phyloP scores from a whole-genome alignment of 2,888 invertebrate species.

The Caenorhabditis imperialis region DNA sequence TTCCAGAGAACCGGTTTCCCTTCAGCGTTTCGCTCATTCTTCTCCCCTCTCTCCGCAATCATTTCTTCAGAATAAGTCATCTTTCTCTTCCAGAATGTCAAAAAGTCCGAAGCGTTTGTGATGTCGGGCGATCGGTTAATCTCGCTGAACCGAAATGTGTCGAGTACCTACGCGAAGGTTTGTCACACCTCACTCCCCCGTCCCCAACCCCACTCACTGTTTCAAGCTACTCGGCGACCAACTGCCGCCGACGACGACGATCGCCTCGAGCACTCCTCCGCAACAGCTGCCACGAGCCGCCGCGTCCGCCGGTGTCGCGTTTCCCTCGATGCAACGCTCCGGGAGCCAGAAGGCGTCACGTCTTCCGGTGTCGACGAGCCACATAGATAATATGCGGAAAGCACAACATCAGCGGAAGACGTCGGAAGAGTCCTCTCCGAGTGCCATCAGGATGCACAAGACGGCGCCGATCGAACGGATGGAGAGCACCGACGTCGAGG shows the following conservation, averaged over 20 bases:
- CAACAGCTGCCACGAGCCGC: slow-evolving; percentile 47
- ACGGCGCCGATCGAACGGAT: slow-evolving; percentile 41
- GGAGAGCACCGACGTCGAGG: slow-evolving; percentile 38
- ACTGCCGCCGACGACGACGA: slow-evolving; percentile 65
- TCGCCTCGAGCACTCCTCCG: slow-evolving; percentile 49
- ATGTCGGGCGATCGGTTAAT: slow-evolving; percentile 76
- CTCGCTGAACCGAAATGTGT: slow-evolving; percentile 73
- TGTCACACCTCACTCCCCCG: background rate
- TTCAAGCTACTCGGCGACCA: slow-evolving; percentile 68
- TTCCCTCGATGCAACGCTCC: slow-evolving; percentile 64
- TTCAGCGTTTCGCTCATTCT: too few species aligned
- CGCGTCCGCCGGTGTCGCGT: slow-evolving; percentile 65
- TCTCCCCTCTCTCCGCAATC: too few species aligned
- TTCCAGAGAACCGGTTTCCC: too few species aligned
- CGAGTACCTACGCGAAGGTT: slow-evolving; percentile 76
- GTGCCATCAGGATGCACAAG: slow-evolving; percentile 41
- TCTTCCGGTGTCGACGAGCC: slow-evolving; percentile 57
- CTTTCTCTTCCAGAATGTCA: slow-evolving; percentile 40
- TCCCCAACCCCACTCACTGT: background rate
- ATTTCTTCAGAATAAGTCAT: too few species aligned
- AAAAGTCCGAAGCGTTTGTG: slow-evolving; percentile 74
- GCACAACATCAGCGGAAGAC: slow-evolving; percentile 10
- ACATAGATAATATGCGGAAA: slow-evolving; percentile 50
- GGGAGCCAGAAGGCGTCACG: slow-evolving; percentile 40
- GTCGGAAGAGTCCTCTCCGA: slow-evolving; percentile 34